phyloP scores from a whole-genome alignment of 2,797 vertebrate species.

The Acipenser ruthenus region DNA sequence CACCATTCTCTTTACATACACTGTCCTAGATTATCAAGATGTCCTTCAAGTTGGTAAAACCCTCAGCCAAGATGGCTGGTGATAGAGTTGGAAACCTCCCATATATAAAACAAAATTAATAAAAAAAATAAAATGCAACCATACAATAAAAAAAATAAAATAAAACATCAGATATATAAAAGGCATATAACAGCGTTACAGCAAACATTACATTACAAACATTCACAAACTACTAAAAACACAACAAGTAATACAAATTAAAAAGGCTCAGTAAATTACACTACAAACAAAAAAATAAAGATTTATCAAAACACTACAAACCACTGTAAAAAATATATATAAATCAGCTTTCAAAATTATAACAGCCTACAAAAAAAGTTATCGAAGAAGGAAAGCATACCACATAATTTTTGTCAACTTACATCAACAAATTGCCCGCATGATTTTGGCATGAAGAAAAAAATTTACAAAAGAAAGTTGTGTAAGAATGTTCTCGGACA shows the following conservation, averaged over 20 bases:
- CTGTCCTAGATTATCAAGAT: constrained; percentile 49
- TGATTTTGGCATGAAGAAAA: constrained; percentile 57
- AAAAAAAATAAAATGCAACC: constrained; percentile 52
- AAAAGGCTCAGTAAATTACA: constrained; percentile 50
- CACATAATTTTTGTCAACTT: constrained; percentile 92
- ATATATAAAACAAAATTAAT: constrained; percentile 48
- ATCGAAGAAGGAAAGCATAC: constrained; percentile 78
- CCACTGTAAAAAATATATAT: constrained; percentile 26
- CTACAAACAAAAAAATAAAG: constrained; percentile 28
- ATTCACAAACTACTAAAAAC: constrained; percentile 67
- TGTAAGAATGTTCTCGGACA: constrained; percentile 97
- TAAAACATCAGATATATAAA: constrained; percentile 37
- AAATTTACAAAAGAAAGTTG: constrained; percentile 99
- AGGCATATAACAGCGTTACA: constrained; percentile 33
- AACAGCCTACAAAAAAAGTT: constrained; percentile 64
- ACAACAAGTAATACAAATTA: constrained; percentile 66
- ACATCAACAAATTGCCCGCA: constrained; percentile 99
- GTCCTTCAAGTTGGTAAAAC: constrained; percentile 51
- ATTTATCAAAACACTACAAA: constrained; percentile 29
- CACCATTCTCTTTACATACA: neutral
- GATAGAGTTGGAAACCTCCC: constrained; percentile 59
- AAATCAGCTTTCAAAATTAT: constrained; percentile 54
- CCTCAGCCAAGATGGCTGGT: constrained; percentile 56
- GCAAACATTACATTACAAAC: constrained; percentile 54
- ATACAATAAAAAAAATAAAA: constrained; percentile 52